Percentiles rank a stretch among this genome's conserved stretches.
These are phyloP conservation scores for Masnerella sp. DNA, from an alignment of 2,888 invertebrate species.

Conservation along the genomic window DNA sequence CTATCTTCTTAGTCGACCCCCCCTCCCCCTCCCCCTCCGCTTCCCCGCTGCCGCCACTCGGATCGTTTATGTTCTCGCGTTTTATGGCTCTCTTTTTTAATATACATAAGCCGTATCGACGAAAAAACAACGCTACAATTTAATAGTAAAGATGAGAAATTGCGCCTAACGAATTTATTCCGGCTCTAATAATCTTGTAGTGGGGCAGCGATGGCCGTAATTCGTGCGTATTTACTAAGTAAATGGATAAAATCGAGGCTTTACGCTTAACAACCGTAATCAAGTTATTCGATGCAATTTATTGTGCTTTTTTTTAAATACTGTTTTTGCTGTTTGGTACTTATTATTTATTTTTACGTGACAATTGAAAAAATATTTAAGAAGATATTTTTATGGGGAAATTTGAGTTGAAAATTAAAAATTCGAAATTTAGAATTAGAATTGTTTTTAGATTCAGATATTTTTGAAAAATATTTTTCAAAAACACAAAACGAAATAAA, in stretches of 20 bases:
- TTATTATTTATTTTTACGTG: no score
- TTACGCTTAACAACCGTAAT: neutral
- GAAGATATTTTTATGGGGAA: no score
- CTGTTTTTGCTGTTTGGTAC: no score
- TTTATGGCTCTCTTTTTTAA: conserved; percentile 47
- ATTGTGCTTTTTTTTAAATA: no score
- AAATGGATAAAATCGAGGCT: neutral
- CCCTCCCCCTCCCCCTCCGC: conserved; percentile 23
- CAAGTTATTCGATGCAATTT: neutral
- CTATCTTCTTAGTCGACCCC: conserved; percentile 44
- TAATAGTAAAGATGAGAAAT: conserved; percentile 41
- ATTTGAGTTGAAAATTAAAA: no score
- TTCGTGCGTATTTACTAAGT: conserved; percentile 16
- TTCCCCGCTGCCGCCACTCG: conserved; percentile 17
- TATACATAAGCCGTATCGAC: conserved; percentile 23
- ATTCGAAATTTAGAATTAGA: no score
- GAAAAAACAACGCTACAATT: conserved; percentile 36
- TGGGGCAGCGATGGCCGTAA: conserved; percentile 12
- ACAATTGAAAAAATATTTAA: no score
- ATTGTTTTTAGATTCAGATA: no score
- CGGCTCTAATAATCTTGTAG: conserved; percentile 33
- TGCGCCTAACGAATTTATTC: conserved; percentile 34
- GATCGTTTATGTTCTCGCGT: conserved; percentile 44
- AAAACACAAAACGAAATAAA: no score
- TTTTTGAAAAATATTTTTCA: no score